These are phyloP conservation scores for Oreortyx pictus DNA, from an alignment of 2,797 vertebrate species.

Conservation along the genomic window DNA sequence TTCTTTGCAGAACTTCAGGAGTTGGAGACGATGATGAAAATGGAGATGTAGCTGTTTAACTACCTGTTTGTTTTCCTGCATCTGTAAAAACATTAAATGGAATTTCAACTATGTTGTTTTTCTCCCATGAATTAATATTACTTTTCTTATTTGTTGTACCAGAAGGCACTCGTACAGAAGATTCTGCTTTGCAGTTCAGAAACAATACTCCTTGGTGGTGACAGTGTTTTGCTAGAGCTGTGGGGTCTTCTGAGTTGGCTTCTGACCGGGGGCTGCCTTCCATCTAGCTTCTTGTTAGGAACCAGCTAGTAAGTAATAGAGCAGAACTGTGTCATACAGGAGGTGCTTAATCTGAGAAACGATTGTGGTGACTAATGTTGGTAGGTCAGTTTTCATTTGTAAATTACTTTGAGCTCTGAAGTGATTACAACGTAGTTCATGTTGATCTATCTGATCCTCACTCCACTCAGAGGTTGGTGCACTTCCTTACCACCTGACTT, in stretches of 20 bases:
- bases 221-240: neutral
- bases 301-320: neutral
- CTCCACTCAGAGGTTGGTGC: neutral
- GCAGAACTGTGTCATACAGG: neutral
- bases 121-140: neutral
- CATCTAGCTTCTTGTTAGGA: neutral
- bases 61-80: neutral
- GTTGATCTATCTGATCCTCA: neutral
- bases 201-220: neutral
- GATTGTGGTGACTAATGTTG: neutral
- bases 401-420: neutral
- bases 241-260: neutral
- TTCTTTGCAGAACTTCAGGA: neutral
- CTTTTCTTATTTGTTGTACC: neutral
- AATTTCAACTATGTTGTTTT: neutral
- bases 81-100: neutral
- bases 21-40: neutral
- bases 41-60: neutral
- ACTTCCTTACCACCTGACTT: neutral
- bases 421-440: conserved; percentile 26
- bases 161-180: neutral
- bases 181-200: neutral
- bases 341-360: rapidly evolving
- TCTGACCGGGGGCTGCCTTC: neutral
- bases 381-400: neutral